Base-by-base conservation (phyloP, 2,888 invertebrate genomes). In the Acheta domesticus region DNA sequence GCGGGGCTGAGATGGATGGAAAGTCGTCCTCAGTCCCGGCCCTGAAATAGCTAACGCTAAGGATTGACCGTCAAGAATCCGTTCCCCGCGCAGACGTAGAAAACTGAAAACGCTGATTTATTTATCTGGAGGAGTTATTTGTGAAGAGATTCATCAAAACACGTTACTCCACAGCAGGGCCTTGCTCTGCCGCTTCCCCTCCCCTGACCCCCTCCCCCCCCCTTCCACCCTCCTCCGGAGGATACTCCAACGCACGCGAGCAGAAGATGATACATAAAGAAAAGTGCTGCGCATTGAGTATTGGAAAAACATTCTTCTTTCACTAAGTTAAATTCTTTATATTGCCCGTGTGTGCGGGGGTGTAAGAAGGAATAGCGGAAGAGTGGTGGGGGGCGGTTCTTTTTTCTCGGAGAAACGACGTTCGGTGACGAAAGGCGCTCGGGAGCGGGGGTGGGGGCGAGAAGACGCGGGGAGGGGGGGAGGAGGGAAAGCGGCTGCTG, bases 61-160 rank as follows among this genome's bases (percentile, higher is more conserved):
- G n/a, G 62, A 62, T 62, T 62, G 62, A 62, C 62, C 62, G 62
- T n/a, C 14, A n/a, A 62, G n/a, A 62, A 19, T 62, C 62, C 62
- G n/a, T 62, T 62, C 16, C n/a, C 62, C n/a, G 14, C 62, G n/a
- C 14, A 62, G 62, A 62, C 62, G 62, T 62, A 62, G n/a, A 62
- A 62, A 62, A 19, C 14, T n/a, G 14, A n/a, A 62, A 62, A 19
- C 62, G 62, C n/a, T 62, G 62, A 62, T 62, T 62, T 62, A 62
- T 62, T 62, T 62, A 62, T 62, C n/a, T 62, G 62, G 14, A n/a
- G 62, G 62, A 62, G 62, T 62, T 62, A 62, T 14, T 62, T 62
- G n/a, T 62, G 62, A 62, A 62, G 62, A 62, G n/a, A 62, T 62
- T 62, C 62, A 62, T 62, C 62, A 62, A 62, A 62, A 62, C 62